Evolutionary conservation across 2,113 vertebrate species (phyloP).

Genomic region (Pangasianodon gigas): DNA sequence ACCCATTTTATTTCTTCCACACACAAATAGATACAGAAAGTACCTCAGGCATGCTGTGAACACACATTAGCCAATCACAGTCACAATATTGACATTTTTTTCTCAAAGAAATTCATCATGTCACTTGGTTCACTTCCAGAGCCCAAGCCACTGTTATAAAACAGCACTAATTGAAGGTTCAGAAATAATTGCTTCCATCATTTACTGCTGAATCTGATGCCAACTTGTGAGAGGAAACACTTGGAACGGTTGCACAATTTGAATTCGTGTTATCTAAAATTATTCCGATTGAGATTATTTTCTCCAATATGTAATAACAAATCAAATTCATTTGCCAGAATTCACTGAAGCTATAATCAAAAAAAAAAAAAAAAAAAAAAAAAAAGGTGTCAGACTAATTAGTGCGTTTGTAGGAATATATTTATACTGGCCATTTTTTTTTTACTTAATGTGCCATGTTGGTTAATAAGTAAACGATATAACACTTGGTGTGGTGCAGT

Average conservation of each 20-base stretch:
- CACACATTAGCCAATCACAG: not conserved
- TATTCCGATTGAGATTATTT: not conserved
- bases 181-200: not conserved
- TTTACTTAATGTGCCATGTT: not conserved
- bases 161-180: not conserved
- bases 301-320: not conserved
- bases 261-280: not conserved
- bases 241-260: not conserved
- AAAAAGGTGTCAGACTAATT: not conserved
- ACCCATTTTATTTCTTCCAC: not conserved
- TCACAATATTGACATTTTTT: not conserved
- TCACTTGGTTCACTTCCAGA: not conserved
- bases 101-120: not conserved
- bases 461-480: not conserved
- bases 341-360: no score
- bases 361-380: not conserved
- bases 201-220: not conserved
- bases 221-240: not conserved
- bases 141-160: not conserved
- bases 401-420: not conserved
- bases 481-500: not conserved
- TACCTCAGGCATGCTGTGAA: not conserved
- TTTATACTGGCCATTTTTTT: not conserved
- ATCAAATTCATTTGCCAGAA: not conserved
- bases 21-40: not conserved